Evolutionary conservation across 2,113 vertebrate genomes (phyloP), one percentile per base, ranked within the genome.

Genomic region (Macrotus californicus): DNA sequence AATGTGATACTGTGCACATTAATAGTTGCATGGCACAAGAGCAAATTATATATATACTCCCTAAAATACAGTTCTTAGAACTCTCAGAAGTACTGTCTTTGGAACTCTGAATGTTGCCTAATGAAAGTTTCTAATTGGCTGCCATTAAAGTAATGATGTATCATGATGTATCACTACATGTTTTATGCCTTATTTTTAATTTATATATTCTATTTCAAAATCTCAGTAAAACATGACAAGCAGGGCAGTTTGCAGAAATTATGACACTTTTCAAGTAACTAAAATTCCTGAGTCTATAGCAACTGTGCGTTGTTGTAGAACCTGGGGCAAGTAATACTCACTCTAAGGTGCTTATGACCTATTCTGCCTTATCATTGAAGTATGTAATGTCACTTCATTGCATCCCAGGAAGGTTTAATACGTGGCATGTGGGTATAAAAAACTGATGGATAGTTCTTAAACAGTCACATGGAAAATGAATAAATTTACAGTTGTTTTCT

Each of bases 251-350:
- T 87, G 14, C 69, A 94, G 96, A 98, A 98, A 96, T 97, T 96
- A 98, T 93, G 67, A 84, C 56, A 73, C 39, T 77, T 96, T 96
- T 96, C 87, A 96, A 56, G n/a, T 75, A 96, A 96, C 94, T 97
- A 97, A 98, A 95, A 95, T 98, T 96, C 92, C 81, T 81, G 90
- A 97, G 80, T 96, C 96, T 97, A 95, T 88, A 97, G 95, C 83
- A 97, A 90, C 93, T 92, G 89, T 96, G 93, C 52, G 96, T 97
- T 97, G 67, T 97, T 95, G 80, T 92, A 93, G 85, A 93, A 94
- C 87, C 88, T 96, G 89, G 97, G 91, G 95, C 96, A 97, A 97
- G 72, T 5, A 83, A 75, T 94, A 95, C 85, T 95, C 95, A 96
- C 95, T 93, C 16, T 91, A 93, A 96, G 16, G n/a, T 92, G 92